Conservation (phyloP, 2,113 vertebrate genomes). For the Heterotilapia buettikoferi region DNA sequence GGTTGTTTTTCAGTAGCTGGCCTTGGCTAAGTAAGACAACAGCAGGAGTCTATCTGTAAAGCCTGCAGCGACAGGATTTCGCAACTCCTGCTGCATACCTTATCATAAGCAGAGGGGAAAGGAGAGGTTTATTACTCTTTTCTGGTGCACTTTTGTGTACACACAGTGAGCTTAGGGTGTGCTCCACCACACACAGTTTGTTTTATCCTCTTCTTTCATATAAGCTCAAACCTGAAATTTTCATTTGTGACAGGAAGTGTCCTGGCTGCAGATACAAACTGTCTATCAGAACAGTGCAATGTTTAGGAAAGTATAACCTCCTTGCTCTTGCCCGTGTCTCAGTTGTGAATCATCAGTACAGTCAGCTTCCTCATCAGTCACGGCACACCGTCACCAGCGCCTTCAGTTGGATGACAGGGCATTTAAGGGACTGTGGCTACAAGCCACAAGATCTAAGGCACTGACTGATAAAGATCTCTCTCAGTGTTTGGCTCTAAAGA, state of each 20-base stretch:
- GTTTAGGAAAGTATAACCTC: background rate
- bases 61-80: slow-evolving; percentile 33
- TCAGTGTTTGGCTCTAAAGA: background rate
- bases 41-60: background rate
- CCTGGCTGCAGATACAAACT: background rate
- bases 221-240: background rate
- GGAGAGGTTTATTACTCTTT: background rate
- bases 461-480: background rate
- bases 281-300: background rate
- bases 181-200: background rate
- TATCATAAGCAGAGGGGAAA: background rate
- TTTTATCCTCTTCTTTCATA: background rate
- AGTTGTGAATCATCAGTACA: background rate
- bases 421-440: background rate
- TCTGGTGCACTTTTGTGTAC: background rate
- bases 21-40: background rate
- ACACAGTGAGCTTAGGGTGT: background rate
- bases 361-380: background rate
- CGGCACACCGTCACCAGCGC: background rate
- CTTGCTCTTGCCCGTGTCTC: background rate
- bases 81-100: slow-evolving; percentile 51
- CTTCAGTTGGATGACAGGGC: background rate
- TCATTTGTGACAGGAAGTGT: background rate
- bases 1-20: background rate
- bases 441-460: background rate